These are phyloP conservation scores for Exocentrus adspersus DNA, from an alignment of 2,888 invertebrate genomes.

Conservation along the genomic window DNA sequence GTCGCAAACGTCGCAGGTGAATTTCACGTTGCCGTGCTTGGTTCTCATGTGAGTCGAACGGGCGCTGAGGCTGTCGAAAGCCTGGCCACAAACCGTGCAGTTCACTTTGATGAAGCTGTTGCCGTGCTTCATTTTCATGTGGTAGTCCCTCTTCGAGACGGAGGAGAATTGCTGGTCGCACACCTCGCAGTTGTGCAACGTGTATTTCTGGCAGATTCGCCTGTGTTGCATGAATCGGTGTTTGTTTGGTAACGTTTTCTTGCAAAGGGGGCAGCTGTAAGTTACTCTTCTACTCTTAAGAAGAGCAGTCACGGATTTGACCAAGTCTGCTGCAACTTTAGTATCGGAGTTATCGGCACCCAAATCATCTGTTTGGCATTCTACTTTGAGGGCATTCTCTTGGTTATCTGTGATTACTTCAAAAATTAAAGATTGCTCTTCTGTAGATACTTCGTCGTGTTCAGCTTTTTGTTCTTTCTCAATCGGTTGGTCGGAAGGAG, in stretches of 20 bases:
- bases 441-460: no score
- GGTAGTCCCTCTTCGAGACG: background rate
- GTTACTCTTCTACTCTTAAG: no score
- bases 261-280: conserved; percentile 8
- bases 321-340: no score
- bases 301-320: no score
- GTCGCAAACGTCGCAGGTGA: conserved; percentile 19
- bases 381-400: no score
- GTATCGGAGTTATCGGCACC: no score
- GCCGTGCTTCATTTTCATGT: conserved; percentile 16
- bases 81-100: conserved; percentile 27
- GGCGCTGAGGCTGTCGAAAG: conserved; percentile 8
- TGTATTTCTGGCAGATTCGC: background rate
- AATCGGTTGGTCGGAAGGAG: no score
- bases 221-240: conserved; percentile 1
- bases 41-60: conserved; percentile 20
- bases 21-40: conserved; percentile 10
- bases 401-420: no score
- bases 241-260: background rate
- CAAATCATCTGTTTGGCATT: no score
- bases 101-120: background rate
- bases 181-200: conserved; percentile 8
- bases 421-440: no score
- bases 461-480: no score
- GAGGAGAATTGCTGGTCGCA: conserved; percentile 15